These are phyloP conservation scores for Sialia sialis DNA, from an alignment of 2,113 vertebrate genomes.

Conservation along the genomic window DNA sequence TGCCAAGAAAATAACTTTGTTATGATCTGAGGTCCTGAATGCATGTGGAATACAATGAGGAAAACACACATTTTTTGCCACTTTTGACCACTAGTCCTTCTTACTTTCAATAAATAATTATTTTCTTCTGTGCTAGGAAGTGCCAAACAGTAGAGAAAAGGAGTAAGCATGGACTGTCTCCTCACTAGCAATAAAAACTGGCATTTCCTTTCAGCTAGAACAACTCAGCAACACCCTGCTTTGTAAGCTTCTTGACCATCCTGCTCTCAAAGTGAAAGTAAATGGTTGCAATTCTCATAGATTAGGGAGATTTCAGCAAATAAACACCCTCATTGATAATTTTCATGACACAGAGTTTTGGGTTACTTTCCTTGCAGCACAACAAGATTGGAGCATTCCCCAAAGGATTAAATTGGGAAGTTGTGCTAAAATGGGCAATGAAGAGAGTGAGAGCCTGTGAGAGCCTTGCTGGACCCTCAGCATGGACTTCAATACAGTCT, in stretches of 20 bases:
- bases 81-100: background rate
- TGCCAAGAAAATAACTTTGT: background rate
- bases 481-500: background rate
- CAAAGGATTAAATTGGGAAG: background rate
- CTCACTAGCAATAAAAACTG: conserved; percentile 13
- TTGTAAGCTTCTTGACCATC: background rate
- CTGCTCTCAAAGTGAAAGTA: background rate
- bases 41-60: background rate
- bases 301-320: background rate
- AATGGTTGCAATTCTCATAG: background rate
- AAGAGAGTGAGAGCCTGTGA: background rate
- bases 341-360: background rate
- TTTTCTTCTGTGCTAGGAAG: background rate
- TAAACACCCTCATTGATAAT: background rate
- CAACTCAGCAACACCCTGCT: background rate
- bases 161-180: background rate
- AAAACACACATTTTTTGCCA: background rate
- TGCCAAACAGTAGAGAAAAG: background rate
- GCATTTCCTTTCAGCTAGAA: background rate
- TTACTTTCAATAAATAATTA: background rate
- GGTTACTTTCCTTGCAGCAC: background rate
- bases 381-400: background rate
- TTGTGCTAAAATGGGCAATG: background rate
- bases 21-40: background rate
- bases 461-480: background rate